Base-by-base conservation (phyloP, 1,140 invertebrate species). In the Notospermus geniculatus region DNA sequence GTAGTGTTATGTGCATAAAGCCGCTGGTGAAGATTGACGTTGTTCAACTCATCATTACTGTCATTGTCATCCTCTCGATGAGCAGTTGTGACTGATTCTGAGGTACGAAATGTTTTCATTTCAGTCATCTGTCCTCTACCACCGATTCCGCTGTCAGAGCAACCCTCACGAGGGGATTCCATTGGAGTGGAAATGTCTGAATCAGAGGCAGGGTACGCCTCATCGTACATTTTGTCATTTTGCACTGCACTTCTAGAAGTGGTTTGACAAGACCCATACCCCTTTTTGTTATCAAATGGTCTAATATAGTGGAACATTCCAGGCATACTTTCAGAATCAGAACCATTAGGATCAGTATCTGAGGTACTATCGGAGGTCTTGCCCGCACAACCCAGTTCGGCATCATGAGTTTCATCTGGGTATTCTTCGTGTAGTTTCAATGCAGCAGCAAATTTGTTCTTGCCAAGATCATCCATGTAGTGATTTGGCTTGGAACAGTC, bases 1-100 rank as follows among this genome's bases (percentile, higher is more conserved):
- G n/a, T 43, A 43, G 11, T 43, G 39, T 43, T n/a, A 43, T 50
- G n/a, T 50, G n/a, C n/a, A n/a, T 50, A 50, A 19, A 50, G 46
- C n/a, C 46, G 46, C 46, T 50, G 5, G 46, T 50, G 46, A 27
- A 50, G 5, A 9, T 19, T 27, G n/a, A 50, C 46, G n/a, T 50
- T 50, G 5, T 5, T 27, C 46, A 50, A 22, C 4, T 22, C n/a
- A 22, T 50, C 25, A 9, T 4, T 50, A 27, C 25, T 27, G n/a
- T 50, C 46, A 50, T 50, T 27, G 25, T 50, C 46, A 5, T 50
- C 25, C 4, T 50, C n/a, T 4, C 46, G 9, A 7, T 50, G 5
- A n/a, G n/a, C n/a, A 5, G 46, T 4, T 9, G 5, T n/a, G 46
- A 50, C n/a, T 50, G n/a, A 5, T 22, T 19, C 46, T 22, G 46